These are phyloP conservation scores for Boloria selene DNA, from an alignment of 2,888 invertebrate species.

Conservation along the genomic window DNA sequence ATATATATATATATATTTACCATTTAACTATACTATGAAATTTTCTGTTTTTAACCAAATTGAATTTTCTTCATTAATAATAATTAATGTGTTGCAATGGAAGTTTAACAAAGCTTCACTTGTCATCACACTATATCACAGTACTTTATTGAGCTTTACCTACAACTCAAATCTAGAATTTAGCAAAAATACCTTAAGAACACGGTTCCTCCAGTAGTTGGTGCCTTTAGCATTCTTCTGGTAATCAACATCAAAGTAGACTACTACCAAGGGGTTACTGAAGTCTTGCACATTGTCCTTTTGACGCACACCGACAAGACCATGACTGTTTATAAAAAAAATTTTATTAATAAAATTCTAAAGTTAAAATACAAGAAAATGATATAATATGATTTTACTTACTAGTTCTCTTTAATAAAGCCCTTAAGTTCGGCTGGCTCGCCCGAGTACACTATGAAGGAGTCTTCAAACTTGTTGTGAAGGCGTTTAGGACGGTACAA, in stretches of 20 bases:
- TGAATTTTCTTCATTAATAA: too few species aligned
- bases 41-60: too few species aligned
- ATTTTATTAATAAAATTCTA: neutral
- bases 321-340: slow-evolving; percentile 84
- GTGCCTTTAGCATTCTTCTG: slow-evolving; percentile 98
- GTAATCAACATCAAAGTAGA: slow-evolving; percentile 97
- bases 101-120: too few species aligned
- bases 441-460: slow-evolving; percentile 88
- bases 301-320: slow-evolving; percentile 95
- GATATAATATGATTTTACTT: slow-evolving; percentile 70
- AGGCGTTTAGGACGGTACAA: slow-evolving; percentile 94
- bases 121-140: too few species aligned
- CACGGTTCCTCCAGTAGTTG: slow-evolving; percentile 99
- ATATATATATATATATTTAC: too few species aligned
- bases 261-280: slow-evolving; percentile 93
- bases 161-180: too few species aligned
- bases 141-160: too few species aligned
- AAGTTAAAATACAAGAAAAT: neutral
- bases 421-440: slow-evolving; percentile 87
- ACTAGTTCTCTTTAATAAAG: slow-evolving; percentile 94
- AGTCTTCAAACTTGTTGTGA: slow-evolving; percentile 96
- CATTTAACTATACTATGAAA: too few species aligned
- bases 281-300: slow-evolving; percentile 93
- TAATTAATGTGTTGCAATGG: too few species aligned
- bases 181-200: slow-evolving; percentile 89